phyloP scores from a whole-genome alignment of 2,113 vertebrate genomes.

The Hemichromis elongatus region DNA sequence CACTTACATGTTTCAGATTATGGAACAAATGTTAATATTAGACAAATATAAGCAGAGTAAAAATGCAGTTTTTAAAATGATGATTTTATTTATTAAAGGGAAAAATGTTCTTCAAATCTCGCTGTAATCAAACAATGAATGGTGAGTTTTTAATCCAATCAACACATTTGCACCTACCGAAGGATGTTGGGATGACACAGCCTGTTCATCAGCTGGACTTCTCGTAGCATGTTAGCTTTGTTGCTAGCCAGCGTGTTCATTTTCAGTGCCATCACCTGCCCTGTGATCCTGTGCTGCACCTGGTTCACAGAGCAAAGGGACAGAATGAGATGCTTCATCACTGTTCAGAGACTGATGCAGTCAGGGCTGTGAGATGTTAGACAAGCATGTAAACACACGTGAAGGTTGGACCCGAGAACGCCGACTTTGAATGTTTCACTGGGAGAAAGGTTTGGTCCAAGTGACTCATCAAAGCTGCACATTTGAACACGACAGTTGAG shows the following conservation, averaged over 20 bases:
- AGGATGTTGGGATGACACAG: constrained; percentile 79
- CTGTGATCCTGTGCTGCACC: constrained; percentile 89
- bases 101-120: neutral
- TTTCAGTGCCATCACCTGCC: constrained; percentile 96
- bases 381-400: neutral
- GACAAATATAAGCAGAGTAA: neutral
- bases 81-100: neutral
- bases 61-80: neutral
- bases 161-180: constrained; percentile 33
- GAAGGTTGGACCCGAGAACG: neutral
- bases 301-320: constrained; percentile 34
- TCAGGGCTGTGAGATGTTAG: no score
- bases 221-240: constrained; percentile 89
- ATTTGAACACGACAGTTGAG: neutral
- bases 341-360: neutral
- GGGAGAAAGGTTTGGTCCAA: neutral
- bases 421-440: neutral
- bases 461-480: neutral
- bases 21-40: fast-evolving
- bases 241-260: constrained; percentile 96
- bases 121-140: neutral
- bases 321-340: no score
- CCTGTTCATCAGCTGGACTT: constrained; percentile 96
- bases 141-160: neutral
- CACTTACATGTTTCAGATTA: neutral